Evolutionary conservation across 2,797 vertebrate genomes (phyloP), one percentile per base, ranked within the genome.

Genomic region (Siniperca undulata): DNA sequence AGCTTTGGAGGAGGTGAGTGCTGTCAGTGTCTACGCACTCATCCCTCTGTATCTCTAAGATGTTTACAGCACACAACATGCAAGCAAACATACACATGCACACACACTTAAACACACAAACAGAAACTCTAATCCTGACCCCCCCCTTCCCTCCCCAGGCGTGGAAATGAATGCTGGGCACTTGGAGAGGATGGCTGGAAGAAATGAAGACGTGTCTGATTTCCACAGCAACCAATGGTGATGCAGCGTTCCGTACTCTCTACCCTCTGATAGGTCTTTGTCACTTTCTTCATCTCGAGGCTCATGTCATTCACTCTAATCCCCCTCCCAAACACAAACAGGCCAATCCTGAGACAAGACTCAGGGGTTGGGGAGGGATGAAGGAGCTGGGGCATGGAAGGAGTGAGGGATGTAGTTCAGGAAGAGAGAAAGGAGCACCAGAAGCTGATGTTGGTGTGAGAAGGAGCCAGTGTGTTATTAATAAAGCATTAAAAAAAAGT

Each of bases 401-500:
- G 73, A 87, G 83, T 55, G 69, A 91, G 74, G 78, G 90, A 90
- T 87, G 90, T 58, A 81, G 90, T 85, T 88, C 82, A 84, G 90
- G 86, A 88, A 80, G 86, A 88, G 87, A 90, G 90, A 91, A 85
- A 91, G 87, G 81, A 92, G 88, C 85, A 90, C 88, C 89, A 94
- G 91, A 83, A 86, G 87, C 89, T 86, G 86, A 83, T 86, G 91
- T 74, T 87, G 89, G 89, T 87, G 91, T 86, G 86, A 94, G 94
- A 93, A 85, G 89, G 82, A 94, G 90, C 74, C 86, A 81, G 90
- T 92, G 90, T 94, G 93, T 91, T 94, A 90, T 96, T 95, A 96
- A 96, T 96, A 96, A 95, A 94, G 92, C 94, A 94, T 95, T 95
- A 89, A 94, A 91, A 90, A 94, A 95, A 95, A 94, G 90, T 90